Evolutionary conservation across 2,797 vertebrate genomes (phyloP).

Genomic region (Helostoma temminkii): DNA sequence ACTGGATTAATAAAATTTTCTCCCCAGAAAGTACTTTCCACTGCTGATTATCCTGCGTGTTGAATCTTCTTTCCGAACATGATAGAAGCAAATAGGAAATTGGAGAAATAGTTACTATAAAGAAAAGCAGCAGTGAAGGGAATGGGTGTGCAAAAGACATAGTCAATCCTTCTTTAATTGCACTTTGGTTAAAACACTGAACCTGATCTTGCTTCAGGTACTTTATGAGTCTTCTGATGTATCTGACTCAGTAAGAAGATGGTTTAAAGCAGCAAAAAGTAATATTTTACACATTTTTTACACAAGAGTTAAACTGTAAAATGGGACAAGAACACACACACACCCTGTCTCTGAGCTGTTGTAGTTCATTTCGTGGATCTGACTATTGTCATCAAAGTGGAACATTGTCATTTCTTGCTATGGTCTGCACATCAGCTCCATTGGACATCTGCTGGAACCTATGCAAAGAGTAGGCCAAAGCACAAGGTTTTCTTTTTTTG

Average conservation of each 20-base stretch:
- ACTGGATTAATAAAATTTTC: constrained; percentile 49
- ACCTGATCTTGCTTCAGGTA: neutral
- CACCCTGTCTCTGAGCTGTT: too few relatives aligned
- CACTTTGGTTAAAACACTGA: constrained; percentile 15
- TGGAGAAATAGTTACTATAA: constrained; percentile 9
- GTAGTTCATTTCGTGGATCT: too few relatives aligned
- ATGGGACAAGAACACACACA: too few relatives aligned
- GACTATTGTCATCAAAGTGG: too few relatives aligned
- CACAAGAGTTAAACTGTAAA: too few relatives aligned
- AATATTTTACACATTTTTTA: too few relatives aligned
- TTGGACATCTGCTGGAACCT: too few relatives aligned
- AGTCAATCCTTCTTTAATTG: constrained; percentile 10
- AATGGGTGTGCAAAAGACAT: constrained; percentile 8
- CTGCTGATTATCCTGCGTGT: constrained; percentile 18
- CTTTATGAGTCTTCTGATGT: neutral
- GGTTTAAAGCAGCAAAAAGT: too few relatives aligned
- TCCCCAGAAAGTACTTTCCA: constrained; percentile 43
- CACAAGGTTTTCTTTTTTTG: too few relatives aligned
- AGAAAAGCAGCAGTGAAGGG: constrained; percentile 21
- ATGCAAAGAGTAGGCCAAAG: too few relatives aligned
- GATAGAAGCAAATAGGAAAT: constrained; percentile 16
- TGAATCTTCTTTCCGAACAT: constrained; percentile 18
- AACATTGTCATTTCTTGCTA: too few relatives aligned
- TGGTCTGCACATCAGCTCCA: too few relatives aligned
- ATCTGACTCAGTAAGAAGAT: neutral